These are phyloP conservation scores for Beaufortia kweichowensis DNA, from an alignment of 2,113 vertebrate genomes.

Conservation along the genomic window DNA sequence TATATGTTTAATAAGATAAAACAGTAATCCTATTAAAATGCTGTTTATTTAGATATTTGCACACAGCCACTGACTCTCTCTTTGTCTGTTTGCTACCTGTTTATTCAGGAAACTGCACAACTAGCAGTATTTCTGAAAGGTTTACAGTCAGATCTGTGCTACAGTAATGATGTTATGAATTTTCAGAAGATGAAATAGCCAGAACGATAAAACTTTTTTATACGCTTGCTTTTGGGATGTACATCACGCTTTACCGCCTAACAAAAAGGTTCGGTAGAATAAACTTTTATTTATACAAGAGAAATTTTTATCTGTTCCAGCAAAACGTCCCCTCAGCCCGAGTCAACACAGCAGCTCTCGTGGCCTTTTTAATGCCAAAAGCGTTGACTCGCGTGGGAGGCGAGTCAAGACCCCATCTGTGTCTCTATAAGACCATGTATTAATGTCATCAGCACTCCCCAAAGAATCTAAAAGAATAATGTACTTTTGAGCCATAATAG, in stretches of 20 bases:
- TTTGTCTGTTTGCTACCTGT: not conserved
- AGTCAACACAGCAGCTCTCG: conserved; percentile 13
- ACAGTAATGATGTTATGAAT: not conserved
- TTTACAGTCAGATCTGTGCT: not conserved
- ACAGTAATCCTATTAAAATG: too few species aligned
- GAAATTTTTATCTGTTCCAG: conserved; percentile 9
- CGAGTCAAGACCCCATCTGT: conserved; percentile 44
- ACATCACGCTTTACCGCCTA: not conserved
- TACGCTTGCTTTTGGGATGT: not conserved
- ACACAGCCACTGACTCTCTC: not conserved
- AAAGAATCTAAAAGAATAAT: conserved; percentile 47
- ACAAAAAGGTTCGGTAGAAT: not conserved
- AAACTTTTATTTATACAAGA: not conserved
- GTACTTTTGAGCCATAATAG: conserved; percentile 52
- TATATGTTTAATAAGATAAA: too few species aligned
- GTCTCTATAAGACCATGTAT: conserved; percentile 35
- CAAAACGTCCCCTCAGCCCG: conserved; percentile 3
- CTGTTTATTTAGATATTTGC: too few species aligned
- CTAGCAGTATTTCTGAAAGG: not conserved
- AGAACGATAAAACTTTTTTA: not conserved
- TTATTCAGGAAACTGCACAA: not conserved
- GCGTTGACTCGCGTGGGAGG: conserved; percentile 41
- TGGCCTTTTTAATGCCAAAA: conserved; percentile 35
- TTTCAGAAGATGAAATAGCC: not conserved
- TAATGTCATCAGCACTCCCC: conserved; percentile 27